Evolutionary conservation across 2,113 vertebrate species (phyloP).

Genomic region (Thunnus maccoyii): DNA sequence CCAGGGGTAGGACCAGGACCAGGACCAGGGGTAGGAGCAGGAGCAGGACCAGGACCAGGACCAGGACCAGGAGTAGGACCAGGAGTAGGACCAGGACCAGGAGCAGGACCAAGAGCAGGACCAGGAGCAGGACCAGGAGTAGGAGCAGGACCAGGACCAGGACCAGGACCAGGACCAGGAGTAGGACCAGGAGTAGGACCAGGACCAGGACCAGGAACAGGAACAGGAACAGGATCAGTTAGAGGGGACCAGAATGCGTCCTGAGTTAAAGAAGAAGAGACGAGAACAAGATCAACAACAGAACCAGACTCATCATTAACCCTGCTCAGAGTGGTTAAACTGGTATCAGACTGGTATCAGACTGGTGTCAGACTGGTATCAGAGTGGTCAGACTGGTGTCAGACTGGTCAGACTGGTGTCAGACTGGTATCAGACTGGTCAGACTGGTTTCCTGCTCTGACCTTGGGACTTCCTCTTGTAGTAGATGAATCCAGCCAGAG

Average conservation of each 20-base stretch:
- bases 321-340: background rate
- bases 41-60: too few species aligned
- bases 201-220: too few species aligned
- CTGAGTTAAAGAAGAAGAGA: background rate
- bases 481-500: conserved; percentile 75
- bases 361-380: background rate
- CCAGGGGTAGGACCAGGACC: too few species aligned
- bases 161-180: too few species aligned
- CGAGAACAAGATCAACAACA: background rate
- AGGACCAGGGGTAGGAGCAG: too few species aligned
- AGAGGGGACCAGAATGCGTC: conserved; percentile 15
- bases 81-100: too few species aligned
- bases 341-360: too few species aligned
- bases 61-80: too few species aligned
- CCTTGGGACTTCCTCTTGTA: conserved; percentile 59
- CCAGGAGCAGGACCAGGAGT: background rate
- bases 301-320: background rate
- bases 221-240: conserved; percentile 14
- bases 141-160: background rate
- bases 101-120: background rate
- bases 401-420: too few species aligned
- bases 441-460: conserved; percentile 25
- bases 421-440: too few species aligned
- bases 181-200: too few species aligned
- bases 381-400: too few species aligned